Evolutionary conservation across 2,888 invertebrate species (phyloP).

Genomic region (Pseudeuparius sepicola): DNA sequence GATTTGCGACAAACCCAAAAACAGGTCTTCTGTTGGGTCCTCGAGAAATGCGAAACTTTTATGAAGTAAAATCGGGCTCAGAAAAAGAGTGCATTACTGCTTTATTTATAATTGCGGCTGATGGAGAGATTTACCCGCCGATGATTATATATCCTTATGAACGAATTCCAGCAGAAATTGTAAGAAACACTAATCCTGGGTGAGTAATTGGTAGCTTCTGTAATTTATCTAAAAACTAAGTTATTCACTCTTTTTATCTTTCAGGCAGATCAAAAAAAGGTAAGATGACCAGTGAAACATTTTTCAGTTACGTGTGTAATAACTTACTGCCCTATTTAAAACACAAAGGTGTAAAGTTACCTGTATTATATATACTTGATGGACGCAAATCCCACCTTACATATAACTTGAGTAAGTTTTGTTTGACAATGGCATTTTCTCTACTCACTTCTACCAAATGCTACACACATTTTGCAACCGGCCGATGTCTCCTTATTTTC

Average conservation of each 20-base stretch:
- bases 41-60: slow-evolving; percentile 8
- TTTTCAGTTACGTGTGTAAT: slow-evolving; percentile 18
- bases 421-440: no score
- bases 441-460: no score
- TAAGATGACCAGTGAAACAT: slow-evolving; percentile 16
- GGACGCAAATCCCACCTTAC: slow-evolving; percentile 17
- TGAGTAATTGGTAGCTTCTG: no score
- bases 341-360: slow-evolving; percentile 19
- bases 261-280: no score
- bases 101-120: slow-evolving; percentile 18
- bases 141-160: slow-evolving; percentile 16
- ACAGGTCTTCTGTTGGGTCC: slow-evolving; percentile 15
- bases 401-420: slow-evolving; percentile 16
- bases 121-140: slow-evolving; percentile 16
- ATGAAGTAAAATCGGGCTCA: no score
- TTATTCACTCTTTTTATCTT: no score
- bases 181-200: no score
- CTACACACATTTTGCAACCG: no score
- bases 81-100: slow-evolving; percentile 13
- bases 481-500: slow-evolving; percentile 16
- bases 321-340: no score
- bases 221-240: no score
- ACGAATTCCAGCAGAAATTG: slow-evolving; percentile 17
- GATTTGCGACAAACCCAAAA: slow-evolving; percentile 18
- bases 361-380: slow-evolving; percentile 16